Evolutionary conservation across 2,113 vertebrate genomes (phyloP).

Genomic region (Synchiropus splendidus): DNA sequence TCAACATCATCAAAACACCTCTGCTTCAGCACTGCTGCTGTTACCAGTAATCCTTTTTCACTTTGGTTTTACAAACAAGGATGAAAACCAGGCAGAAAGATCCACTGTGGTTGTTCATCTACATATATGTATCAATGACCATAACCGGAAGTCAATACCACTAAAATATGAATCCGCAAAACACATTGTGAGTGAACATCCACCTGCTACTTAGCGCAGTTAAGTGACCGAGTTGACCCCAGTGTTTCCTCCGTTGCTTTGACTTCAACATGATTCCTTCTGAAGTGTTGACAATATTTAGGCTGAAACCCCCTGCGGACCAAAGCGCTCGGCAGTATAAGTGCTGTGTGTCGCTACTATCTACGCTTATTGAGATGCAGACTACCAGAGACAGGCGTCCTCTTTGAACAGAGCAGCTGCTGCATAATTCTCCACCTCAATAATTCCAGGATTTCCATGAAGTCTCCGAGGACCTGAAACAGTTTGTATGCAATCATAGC

Average conservation of each 20-base stretch:
- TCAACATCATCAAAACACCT: too few relatives aligned
- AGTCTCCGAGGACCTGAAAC: conserved; percentile 43
- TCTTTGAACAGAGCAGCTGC: conserved; percentile 52
- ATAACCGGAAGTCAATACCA: too few relatives aligned
- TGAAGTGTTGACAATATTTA: conserved; percentile 24
- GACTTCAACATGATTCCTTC: conserved; percentile 17
- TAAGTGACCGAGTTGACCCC: too few relatives aligned
- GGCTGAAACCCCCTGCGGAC: conserved; percentile 14
- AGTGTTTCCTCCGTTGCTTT: conserved; percentile 6
- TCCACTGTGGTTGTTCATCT: too few relatives aligned
- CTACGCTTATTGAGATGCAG: conserved; percentile 53
- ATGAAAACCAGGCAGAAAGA: too few relatives aligned
- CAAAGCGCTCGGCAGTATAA: conserved; percentile 30
- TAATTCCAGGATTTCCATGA: conserved; percentile 52
- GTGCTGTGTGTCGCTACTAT: conserved; percentile 31
- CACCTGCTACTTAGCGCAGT: too few relatives aligned
- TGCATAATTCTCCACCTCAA: conserved; percentile 57
- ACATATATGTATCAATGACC: too few relatives aligned
- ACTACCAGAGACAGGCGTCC: conserved; percentile 37
- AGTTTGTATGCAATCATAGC: conserved; percentile 53
- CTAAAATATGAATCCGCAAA: too few relatives aligned
- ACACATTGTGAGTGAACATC: too few relatives aligned
- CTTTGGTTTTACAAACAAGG: too few relatives aligned
- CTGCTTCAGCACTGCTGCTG: too few relatives aligned
- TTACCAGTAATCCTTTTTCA: too few relatives aligned